Conservation (phyloP, 2,888 invertebrate species). For the Cephus pygmeus region DNA sequence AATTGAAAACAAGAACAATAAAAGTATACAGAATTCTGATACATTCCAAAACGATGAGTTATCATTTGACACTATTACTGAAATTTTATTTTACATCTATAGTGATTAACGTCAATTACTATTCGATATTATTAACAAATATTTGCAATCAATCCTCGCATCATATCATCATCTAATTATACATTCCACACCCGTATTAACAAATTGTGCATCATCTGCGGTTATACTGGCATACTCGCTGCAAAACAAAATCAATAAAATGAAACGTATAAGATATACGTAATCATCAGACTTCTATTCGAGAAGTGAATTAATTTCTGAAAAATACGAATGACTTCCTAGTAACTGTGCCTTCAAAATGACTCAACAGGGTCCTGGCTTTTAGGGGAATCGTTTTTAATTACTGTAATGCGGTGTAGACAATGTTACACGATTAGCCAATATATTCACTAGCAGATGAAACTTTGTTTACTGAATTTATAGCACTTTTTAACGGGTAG, state of each 20-base stretch:
- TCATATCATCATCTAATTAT: not conserved
- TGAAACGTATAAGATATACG: not conserved
- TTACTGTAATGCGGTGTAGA: not conserved
- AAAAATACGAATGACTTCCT: not conserved
- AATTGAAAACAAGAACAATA: slow-evolving; percentile 27
- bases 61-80: not conserved
- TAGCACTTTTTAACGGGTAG: not conserved
- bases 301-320: too few species aligned
- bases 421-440: not conserved
- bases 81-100: slow-evolving; percentile 17
- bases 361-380: not conserved
- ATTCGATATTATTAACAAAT: not conserved
- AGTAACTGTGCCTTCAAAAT: not conserved
- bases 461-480: not conserved
- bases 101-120: not conserved
- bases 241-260: not conserved
- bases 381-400: not conserved
- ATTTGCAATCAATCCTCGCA: not conserved
- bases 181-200: not conserved
- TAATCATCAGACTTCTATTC: not conserved
- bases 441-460: not conserved
- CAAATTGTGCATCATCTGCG: not conserved
- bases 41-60: slow-evolving; percentile 11
- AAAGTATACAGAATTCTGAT: slow-evolving; percentile 35
- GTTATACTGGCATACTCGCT: not conserved